Conservation (phyloP, 2,797 vertebrate genomes). For the Halcyon badia region DNA sequence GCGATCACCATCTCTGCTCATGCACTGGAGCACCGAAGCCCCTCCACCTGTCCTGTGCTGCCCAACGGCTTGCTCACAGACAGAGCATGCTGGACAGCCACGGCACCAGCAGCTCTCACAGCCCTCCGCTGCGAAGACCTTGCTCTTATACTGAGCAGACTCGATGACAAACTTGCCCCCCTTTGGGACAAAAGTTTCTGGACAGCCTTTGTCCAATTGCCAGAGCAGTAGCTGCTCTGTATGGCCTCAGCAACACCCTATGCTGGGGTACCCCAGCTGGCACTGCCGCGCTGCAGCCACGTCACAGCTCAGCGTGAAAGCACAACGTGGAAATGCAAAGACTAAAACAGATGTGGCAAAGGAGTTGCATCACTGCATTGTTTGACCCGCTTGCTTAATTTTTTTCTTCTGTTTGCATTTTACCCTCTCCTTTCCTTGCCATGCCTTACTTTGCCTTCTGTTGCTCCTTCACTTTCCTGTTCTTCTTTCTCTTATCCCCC, state of each 20-base stretch:
- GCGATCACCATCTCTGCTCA: background rate
- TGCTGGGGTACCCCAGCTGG: background rate
- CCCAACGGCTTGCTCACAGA: fast-evolving
- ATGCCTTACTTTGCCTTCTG: background rate
- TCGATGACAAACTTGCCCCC: background rate
- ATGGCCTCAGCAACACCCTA: fast-evolving
- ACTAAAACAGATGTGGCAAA: background rate
- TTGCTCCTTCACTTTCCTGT: background rate
- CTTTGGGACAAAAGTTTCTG: background rate
- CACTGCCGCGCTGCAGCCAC: fast-evolving
- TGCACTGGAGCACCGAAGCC: background rate
- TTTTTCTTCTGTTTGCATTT: background rate
- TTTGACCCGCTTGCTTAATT: background rate
- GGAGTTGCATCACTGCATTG: background rate
- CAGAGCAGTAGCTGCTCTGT: background rate
- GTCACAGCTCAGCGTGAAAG: fast-evolving
- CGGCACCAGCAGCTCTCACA: fast-evolving
- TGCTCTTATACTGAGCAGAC: background rate
- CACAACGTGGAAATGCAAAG: fast-evolving
- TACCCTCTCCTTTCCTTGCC: background rate
- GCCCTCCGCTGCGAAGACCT: background rate
- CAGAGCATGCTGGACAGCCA: background rate
- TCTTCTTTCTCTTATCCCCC: background rate
- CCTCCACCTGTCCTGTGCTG: background rate
- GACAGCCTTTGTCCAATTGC: background rate